Evolutionary conservation across 2,113 vertebrate species (phyloP).

Genomic region (Vidua chalybeata): DNA sequence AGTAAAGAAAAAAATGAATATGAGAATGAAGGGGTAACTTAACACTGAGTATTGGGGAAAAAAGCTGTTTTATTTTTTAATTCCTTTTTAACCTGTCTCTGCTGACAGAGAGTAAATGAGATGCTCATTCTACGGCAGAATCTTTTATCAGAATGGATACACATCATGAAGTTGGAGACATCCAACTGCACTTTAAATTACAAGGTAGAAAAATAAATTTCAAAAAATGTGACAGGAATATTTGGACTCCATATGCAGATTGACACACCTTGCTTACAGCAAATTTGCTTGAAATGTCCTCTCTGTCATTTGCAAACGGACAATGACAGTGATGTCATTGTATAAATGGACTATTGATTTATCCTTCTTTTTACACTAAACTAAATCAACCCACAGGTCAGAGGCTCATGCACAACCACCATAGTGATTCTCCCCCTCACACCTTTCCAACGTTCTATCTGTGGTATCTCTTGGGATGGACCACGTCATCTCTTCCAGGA

Average conservation of each 20-base stretch:
- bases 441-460: rapidly evolving
- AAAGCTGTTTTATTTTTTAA: neutral
- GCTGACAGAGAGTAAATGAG: conserved; percentile 17
- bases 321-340: neutral
- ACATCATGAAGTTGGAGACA: neutral
- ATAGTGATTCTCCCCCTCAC: rapidly evolving
- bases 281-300: neutral
- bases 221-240: neutral
- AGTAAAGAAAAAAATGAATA: neutral
- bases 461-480: neutral
- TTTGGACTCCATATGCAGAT: neutral
- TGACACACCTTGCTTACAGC: neutral
- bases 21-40: neutral
- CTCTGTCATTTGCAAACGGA: neutral
- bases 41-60: neutral
- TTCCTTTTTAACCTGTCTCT: conserved; percentile 5
- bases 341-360: neutral
- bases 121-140: neutral
- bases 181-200: neutral
- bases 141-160: neutral
- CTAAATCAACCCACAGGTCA: neutral
- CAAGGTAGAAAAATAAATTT: neutral
- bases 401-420: neutral
- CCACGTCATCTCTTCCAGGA: neutral
- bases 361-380: neutral